Evolutionary conservation across 2,797 vertebrate genomes (phyloP), one percentile per base, ranked within the genome.

Genomic region (Acanthurus tractus): DNA sequence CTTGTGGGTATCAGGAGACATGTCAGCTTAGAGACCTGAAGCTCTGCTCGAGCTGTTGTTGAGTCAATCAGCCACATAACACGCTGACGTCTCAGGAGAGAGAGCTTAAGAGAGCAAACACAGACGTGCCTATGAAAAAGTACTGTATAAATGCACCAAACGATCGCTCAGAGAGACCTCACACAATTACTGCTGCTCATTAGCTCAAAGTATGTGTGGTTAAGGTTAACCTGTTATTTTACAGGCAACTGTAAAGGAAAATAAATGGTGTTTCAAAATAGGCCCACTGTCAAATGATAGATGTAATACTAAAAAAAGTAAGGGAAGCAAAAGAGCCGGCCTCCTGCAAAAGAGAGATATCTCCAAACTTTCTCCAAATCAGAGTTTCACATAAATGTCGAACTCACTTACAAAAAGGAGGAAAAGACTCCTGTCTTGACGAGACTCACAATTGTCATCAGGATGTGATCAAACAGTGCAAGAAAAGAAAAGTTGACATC

Each of bases 1-100:
- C 70, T 56, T 67, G 66, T 63, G 73, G 82, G 84, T 85, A 73
- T 86, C 90, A 83, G 74, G 90, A 90, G 91, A 94, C 83, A 29
- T 63, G 65, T 66, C 59, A 79, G 84, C 81, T 89, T 69, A 85
- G 87, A 82, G 88, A 91, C 83, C 65, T 66, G 65, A 55, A 71
- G 83, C 72, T 53, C 81, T 40, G 42, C 76, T 79, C 3, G 25
- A 83, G 87, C 79, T 90, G 93, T 92, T 94, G 87, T 90, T 86
- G 88, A 93, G 83, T 85, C 87, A 86, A 85, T 92, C 82, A 85
- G 64, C 79, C 85, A 85, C 82, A 89, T 56, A 89, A 85, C 78
- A 87, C 84, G 77, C n/a, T 7, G 45, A 84, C 62, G 82, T 84
- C 92, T 88, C 90, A 52, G 44, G 88, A 86, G 91, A 89, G 65